These are phyloP conservation scores for Tursiops truncatus DNA, from an alignment of 2,113 vertebrate species.

Conservation along the genomic window DNA sequence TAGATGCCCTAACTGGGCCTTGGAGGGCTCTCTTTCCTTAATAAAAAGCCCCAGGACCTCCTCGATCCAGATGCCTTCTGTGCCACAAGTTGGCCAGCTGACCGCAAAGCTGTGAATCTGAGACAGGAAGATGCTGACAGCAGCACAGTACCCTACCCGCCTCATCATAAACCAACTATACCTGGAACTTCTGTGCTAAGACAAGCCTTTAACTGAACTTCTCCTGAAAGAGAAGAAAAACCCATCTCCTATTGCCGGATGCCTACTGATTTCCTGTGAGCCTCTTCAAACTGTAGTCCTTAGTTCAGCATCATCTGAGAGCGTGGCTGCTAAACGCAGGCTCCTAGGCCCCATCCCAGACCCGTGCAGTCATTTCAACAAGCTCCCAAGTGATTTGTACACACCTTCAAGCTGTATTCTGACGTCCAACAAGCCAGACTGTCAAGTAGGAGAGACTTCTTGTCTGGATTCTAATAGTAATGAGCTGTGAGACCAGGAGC, in stretches of 20 bases:
- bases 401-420: not conserved
- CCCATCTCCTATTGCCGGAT: not conserved
- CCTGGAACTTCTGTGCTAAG: not conserved
- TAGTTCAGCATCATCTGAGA: not conserved
- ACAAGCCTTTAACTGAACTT: not conserved
- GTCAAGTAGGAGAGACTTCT: not conserved
- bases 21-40: not conserved
- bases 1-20: not conserved
- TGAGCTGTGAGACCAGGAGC: not conserved
- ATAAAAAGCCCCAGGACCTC: not conserved
- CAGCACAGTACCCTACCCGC: not conserved
- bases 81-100: not conserved
- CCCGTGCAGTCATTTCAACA: not conserved
- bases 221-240: not conserved
- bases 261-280: not conserved
- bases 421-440: not conserved
- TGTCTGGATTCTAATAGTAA: not conserved
- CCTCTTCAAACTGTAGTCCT: not conserved
- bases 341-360: not conserved
- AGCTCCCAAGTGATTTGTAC: not conserved
- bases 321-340: not conserved
- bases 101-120: not conserved
- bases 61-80: not conserved
- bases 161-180: not conserved
- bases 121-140: not conserved